Evolutionary conservation across 2,113 vertebrate genomes (phyloP), one percentile per base, ranked within the genome.

Genomic region (Mormyrus iriodes): DNA sequence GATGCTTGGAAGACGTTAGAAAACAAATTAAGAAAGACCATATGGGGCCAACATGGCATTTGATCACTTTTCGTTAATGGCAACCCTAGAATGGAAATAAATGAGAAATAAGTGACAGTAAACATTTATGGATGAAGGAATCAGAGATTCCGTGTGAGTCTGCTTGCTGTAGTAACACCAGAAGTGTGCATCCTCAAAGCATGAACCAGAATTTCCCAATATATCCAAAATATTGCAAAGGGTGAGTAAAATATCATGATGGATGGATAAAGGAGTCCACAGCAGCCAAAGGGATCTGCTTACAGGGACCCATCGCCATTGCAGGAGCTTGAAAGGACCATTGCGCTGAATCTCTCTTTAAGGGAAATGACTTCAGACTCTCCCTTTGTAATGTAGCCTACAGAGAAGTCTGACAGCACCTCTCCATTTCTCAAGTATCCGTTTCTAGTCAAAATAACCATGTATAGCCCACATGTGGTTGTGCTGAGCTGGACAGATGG

Each of bases 21-120:
- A 95, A 94, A 93, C 93, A 84, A 90, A 92, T 90, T 93, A 91
- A 93, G 92, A 93, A 91, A 91, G 92, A 92, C 91, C 84, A 86
- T 91, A 95, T 93, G 95, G 93, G 94, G 94, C 92, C 93, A 94
- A 92, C 93, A 95, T 95, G 95, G 95, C 95, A 95, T 95, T 94
- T 89, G 90, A 93, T 92, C 90, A 91, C 83, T n/a, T 88, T 49
- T 48, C 48, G 69, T n/a, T 92, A 85, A 90, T 88, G 91, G 88
- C 58, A 91, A 92, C 87, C 90, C 88, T 88, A 88, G 17, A 46
- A 65, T 79, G 73, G 44, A 82, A 90, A 89, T 91, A 94, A 92
- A 88, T 92, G 2, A 48, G 46, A 48, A 48, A 48, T 48, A 6
- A 4, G 46, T 48, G 46, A n/a, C n/a, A n/a, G n/a, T n/a, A n/a